Evolutionary conservation across 2,888 invertebrate genomes (phyloP), one percentile per base, ranked within the genome.

Genomic region (Netelia melanura): DNA sequence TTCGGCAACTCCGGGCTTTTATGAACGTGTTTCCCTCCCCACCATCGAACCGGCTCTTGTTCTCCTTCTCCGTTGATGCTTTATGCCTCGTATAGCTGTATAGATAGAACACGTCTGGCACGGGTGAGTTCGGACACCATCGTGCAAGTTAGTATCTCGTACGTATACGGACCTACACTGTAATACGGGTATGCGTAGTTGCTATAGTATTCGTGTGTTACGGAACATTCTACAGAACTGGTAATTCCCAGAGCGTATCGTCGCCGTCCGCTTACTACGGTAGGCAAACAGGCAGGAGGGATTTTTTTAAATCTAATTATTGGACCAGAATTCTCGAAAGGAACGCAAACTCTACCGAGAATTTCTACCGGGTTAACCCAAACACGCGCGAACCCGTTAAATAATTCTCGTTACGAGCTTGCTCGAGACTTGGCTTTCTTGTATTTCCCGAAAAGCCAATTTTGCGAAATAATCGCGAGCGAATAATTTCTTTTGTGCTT

Each of bases 211-310:
- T 11, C n/a, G n/a, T 17, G 56, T 68, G 11, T 78, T 52, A 48
- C 56, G 80, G 61, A 58, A 44, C 65, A 65, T 72, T 80, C 64
- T 71, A 21, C 38, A 58, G 17, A 44, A 61, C 76, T 62, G 78
- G 84, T 84, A 84, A 78, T 84, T 77, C 84, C 84, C 81, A 21
- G 77, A 72, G 21, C 81, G 61, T 44, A 54, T 70, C n/a, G 48
- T 54, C 54, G 71, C 72, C 74, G 80, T 52, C 58, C 75, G 61
- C n/a, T 38, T 38, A 38, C 38, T 30, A 48, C 48, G 48, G 14
- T 8, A 6, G 48, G 3, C 48, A 48, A 3, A 23, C 58, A 83
- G 67, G 52, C 14, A 21, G 25, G 52, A 65, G 64, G 48, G 65
- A 21, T 64, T 61, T 62, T 62, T 70, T 52, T 11, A 48, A 48